Evolutionary conservation across 2,797 vertebrate species (phyloP).

Genomic region (Lemur catta): DNA sequence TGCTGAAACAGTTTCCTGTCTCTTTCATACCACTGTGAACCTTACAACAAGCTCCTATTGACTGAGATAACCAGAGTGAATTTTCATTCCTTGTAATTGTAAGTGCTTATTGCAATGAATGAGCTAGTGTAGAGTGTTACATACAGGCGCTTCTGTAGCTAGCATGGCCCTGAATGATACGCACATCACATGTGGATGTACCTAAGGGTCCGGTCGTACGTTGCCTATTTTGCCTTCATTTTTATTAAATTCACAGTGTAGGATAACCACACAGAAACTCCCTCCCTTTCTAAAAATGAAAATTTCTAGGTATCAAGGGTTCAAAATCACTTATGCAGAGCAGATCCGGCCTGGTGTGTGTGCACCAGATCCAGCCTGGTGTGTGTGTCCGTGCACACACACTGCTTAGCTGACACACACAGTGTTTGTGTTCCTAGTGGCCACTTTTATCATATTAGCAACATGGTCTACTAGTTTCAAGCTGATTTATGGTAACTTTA

Average conservation of each 20-base stretch:
- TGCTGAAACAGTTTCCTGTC: constrained; percentile 57
- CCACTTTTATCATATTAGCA: background rate
- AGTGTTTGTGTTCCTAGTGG: background rate
- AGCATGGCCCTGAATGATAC: fast-evolving
- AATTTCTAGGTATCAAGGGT: background rate
- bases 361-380: background rate
- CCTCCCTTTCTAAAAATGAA: background rate
- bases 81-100: background rate
- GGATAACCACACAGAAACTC: background rate
- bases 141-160: background rate
- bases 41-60: constrained; percentile 69
- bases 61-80: background rate
- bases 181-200: no score
- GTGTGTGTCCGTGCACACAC: fast-evolving
- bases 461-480: background rate
- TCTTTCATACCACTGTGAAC: constrained; percentile 58
- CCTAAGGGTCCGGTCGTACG: fast-evolving
- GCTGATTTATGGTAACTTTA: constrained; percentile 41
- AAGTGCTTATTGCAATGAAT: background rate
- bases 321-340: background rate
- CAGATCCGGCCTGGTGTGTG: background rate
- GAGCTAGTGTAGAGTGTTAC: background rate
- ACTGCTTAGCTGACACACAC: fast-evolving
- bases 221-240: background rate
- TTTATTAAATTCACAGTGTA: background rate